phyloP scores from a whole-genome alignment of 1,140 invertebrate species.

The Holotrichia oblita region DNA sequence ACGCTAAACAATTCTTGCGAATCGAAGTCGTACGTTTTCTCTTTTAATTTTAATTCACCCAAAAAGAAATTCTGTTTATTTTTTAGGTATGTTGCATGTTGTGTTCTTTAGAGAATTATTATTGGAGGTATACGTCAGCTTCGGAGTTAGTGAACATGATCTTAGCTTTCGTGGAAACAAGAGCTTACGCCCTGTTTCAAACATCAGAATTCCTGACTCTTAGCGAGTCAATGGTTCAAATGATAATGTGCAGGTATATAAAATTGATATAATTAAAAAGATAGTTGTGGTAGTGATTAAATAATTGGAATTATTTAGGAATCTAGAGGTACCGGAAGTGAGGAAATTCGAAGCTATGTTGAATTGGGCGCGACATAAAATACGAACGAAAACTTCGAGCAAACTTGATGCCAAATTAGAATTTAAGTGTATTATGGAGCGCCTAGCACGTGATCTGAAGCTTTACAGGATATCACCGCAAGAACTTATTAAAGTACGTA shows the following conservation, averaged over 20 bases:
- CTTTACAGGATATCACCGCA: constrained; percentile 91
- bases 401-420: constrained; percentile 87
- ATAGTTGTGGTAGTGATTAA: not conserved
- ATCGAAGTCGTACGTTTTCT: constrained; percentile 80
- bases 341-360: constrained; percentile 94
- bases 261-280: not conserved
- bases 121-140: constrained; percentile 94
- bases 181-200: constrained; percentile 84
- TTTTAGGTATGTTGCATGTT: constrained; percentile 88
- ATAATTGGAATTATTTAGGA: constrained; percentile 59
- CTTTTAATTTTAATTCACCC: constrained; percentile 41
- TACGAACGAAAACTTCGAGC: constrained; percentile 75
- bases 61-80: not conserved
- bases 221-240: constrained; percentile 94
- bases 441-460: constrained; percentile 88
- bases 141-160: constrained; percentile 95
- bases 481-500: constrained; percentile 82
- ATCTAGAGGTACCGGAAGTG: constrained; percentile 88
- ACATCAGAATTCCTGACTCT: constrained; percentile 84
- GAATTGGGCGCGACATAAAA: constrained; percentile 86
- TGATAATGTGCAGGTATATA: constrained; percentile 83
- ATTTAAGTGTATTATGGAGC: constrained; percentile 92
- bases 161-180: constrained; percentile 86
- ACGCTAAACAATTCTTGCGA: constrained; percentile 91
- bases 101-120: constrained; percentile 92